These are phyloP conservation scores for Fistularia commersonii DNA, from an alignment of 2,797 vertebrate genomes.

Conservation along the genomic window DNA sequence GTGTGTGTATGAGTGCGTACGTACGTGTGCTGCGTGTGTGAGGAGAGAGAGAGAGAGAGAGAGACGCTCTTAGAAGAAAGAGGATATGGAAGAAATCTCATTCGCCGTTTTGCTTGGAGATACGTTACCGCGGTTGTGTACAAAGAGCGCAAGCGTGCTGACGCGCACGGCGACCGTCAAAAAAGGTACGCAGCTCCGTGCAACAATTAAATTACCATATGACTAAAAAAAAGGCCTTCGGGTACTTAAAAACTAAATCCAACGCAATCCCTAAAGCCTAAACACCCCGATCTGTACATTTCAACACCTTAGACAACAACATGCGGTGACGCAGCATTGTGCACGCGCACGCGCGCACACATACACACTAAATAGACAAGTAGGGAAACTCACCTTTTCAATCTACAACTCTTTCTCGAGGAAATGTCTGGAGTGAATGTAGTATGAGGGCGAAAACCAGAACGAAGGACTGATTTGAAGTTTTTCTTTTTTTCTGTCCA, in stretches of 20 bases:
- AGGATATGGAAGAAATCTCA: slow-evolving; percentile 38
- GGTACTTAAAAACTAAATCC: slow-evolving; percentile 15
- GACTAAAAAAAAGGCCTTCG: slow-evolving; percentile 9
- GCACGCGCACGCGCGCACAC: too few relatives aligned
- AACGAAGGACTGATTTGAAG: slow-evolving; percentile 74
- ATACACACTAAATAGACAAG: slow-evolving; percentile 48
- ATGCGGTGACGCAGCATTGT: too few relatives aligned
- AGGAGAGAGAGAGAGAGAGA: slow-evolving; percentile 4
- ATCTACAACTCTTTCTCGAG: slow-evolving; percentile 72
- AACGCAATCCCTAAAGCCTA: slow-evolving; percentile 20
- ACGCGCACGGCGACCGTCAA: slow-evolving; percentile 20
- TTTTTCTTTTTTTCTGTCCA: slow-evolving; percentile 61
- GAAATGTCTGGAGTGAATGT: slow-evolving; percentile 73
- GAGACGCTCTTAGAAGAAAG: slow-evolving; percentile 24
- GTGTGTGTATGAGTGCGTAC: not conserved
- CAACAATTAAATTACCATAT: slow-evolving; percentile 36
- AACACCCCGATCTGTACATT: too few relatives aligned
- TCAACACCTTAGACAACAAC: too few relatives aligned
- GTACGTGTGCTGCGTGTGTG: slow-evolving; percentile 1
- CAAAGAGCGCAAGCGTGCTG: slow-evolving; percentile 38
- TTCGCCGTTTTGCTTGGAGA: slow-evolving; percentile 39
- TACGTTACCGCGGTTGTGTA: slow-evolving; percentile 38
- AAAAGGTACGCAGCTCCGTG: slow-evolving; percentile 20
- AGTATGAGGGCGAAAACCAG: slow-evolving; percentile 68
- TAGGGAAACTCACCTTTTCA: slow-evolving; percentile 83